Base-by-base conservation (phyloP, 2,888 invertebrate genomes). In the Phymatocera aterrima region DNA sequence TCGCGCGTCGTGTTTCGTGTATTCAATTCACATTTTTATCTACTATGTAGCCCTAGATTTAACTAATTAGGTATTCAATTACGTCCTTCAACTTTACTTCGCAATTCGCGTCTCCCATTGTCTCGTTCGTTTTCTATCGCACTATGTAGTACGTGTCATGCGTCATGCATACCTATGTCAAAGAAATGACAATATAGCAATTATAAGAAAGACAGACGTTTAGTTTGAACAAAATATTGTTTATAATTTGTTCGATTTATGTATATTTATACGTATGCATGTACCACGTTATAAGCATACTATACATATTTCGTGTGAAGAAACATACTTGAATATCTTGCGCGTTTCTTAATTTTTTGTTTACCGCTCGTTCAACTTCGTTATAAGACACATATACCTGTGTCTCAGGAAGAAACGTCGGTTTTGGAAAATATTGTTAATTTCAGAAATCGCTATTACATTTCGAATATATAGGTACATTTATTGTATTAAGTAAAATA, bases 31-130 rank as follows among this genome's bases (percentile, higher is more conserved):
- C 57, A 57, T 57, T n/a, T n/a, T n/a, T n/a, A 57, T 57, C 28
- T 24, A 3, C n/a, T 28, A 57, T 51, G 6, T 24, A 28, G 57
- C 24, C 57, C 57, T 57, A 15, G n/a, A n/a, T n/a, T n/a, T 21
- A 28, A 57, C 28, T 57, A 57, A 57, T 57, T 57, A 57, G 28
- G 28, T 57, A 57, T 21, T 57, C 57, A 57, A 57, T 57, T 57
- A 57, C 57, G 57, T 57, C 57, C 57, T 57, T 57, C 57, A 28
- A 57, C 12, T n/a, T n/a, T n/a, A n/a, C n/a, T n/a, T 12, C 24
- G 57, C 21, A 24, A 57, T 21, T 10, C 57, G 24, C 24, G 57
- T 21, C n/a, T n/a, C n/a, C n/a, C n/a, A n/a, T 57, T 57, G 21
- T 57, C 57, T 57, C 57, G 28, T 57, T 57, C n/a, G 57, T 57